phyloP scores from a whole-genome alignment of 2,888 invertebrate genomes.

The Drosophila silvestris region DNA sequence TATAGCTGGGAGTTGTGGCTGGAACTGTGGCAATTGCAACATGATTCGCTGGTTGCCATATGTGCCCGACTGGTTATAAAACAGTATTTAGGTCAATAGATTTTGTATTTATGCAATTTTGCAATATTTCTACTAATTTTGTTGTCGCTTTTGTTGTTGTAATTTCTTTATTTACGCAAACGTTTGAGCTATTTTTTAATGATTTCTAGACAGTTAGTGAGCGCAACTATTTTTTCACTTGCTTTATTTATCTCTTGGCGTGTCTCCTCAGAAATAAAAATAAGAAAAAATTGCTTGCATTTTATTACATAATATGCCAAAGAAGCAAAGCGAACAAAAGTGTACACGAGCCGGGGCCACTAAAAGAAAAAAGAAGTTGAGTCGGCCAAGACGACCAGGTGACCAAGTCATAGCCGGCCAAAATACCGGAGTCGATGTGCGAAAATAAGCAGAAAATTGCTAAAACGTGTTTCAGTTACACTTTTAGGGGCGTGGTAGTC shows the following conservation, averaged over 20 bases:
- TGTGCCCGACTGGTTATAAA: slow-evolving; percentile 75
- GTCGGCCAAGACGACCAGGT: slow-evolving; percentile 48
- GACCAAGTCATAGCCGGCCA: slow-evolving; percentile 59
- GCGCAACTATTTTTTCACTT: slow-evolving; percentile 22
- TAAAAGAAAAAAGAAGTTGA: slow-evolving; percentile 38
- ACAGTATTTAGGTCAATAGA: slow-evolving; percentile 74
- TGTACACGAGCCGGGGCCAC: slow-evolving; percentile 30
- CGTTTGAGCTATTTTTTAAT: slow-evolving; percentile 73
- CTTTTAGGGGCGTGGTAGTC: slow-evolving; percentile 24
- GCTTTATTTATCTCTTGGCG: slow-evolving; percentile 19
- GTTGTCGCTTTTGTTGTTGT: slow-evolving; percentile 12
- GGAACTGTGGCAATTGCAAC: slow-evolving; percentile 58
- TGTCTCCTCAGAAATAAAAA: slow-evolving; percentile 27
- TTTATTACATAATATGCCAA: slow-evolving; percentile 74
- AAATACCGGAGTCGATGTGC: slow-evolving; percentile 61
- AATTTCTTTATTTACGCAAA: slow-evolving; percentile 76
- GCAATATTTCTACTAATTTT: slow-evolving; percentile 37
- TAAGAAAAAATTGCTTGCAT: slow-evolving; percentile 35
- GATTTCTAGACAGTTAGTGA: slow-evolving; percentile 60
- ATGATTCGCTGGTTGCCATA: slow-evolving; percentile 68
- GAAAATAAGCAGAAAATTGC: slow-evolving; percentile 74
- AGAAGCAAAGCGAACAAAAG: slow-evolving; percentile 59
- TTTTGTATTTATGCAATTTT: slow-evolving; percentile 75
- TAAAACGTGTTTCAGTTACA: slow-evolving; percentile 75
- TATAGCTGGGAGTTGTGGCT: slow-evolving; percentile 33